Evolutionary conservation across 2,797 vertebrate genomes (phyloP), one percentile per base, ranked within the genome.

Genomic region (Paguma larvata): DNA sequence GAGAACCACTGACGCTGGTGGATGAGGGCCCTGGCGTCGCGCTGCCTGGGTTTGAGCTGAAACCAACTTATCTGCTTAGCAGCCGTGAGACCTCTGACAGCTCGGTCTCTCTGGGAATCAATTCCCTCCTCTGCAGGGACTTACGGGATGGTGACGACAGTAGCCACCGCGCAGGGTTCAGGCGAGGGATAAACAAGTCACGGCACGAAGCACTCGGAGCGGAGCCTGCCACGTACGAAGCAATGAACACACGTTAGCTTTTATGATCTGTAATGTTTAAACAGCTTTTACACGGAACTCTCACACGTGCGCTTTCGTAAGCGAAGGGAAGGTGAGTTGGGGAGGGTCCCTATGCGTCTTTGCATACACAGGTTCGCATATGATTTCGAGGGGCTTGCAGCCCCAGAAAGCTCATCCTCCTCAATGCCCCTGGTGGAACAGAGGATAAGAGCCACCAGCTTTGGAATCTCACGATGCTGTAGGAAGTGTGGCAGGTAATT

Each of bases 241-340:
- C 59, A 10, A n/a, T 80, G 21, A 27, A 19, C 19, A 30, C 5
- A 18, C 25, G 10, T 34, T n/a, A 78, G 83, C 53, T 19, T 9
- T 46, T 34, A 21, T 21, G 25, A 83, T 67, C 67, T 38, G 84
- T 32, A 77, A 18, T 25, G n/a, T 48, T 56, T 75, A n/a, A 44
- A 46, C 75, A 89, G n/a, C 75, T 38, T 78, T 82, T 72, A n/a
- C 44, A 56, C 0, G 18, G 51, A 48, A 75, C 32, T 23, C n/a
- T 85, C 34, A 19, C 11, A 4, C 4, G 8, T 12, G 5, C 9
- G 16, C 63, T 79, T 96, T 93, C 68, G 32, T 80, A 75, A 79
- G 89, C 15, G 85, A 96, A 65, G 68, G 53, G 48, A 91, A 48
- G 34, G 12, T 67, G 53, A 83, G 59, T 70, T 82, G 38, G 21